Conservation (phyloP, 1,140 invertebrate genomes). For the Bursaphelenchus mucronatus region DNA sequence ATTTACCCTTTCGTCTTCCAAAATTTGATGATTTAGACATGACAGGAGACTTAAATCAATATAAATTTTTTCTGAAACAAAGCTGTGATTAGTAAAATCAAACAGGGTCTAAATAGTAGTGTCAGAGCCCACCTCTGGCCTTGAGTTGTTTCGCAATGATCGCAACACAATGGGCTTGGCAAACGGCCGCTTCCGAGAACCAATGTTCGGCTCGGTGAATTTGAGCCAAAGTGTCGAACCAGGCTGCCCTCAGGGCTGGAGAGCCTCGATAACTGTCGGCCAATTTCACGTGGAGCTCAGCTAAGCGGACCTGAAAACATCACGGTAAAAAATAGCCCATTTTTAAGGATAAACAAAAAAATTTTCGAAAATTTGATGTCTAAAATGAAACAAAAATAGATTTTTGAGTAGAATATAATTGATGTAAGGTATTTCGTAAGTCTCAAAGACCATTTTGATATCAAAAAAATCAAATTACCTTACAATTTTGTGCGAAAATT, state of each 20-base stretch:
- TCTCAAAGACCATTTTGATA: too few relatives aligned
- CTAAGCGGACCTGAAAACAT: constrained; percentile 63
- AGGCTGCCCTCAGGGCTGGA: constrained; percentile 82
- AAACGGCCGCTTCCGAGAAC: constrained; percentile 71
- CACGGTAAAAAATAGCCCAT: not conserved
- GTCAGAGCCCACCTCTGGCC: constrained; percentile 19
- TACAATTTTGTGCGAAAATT: too few relatives aligned
- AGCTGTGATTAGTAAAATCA: not conserved
- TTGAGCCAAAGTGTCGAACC: constrained; percentile 82
- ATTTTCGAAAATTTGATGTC: constrained; percentile 6
- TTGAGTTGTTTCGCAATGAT: constrained; percentile 57
- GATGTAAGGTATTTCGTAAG: too few relatives aligned
- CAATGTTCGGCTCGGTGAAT: constrained; percentile 74
- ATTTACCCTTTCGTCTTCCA: constrained; percentile 37
- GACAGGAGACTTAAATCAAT: constrained; percentile 52
- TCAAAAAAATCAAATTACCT: too few relatives aligned
- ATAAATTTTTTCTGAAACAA: constrained; percentile 32
- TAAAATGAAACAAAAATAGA: too few relatives aligned
- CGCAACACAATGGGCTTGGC: constrained; percentile 57
- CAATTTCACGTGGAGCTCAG: constrained; percentile 84
- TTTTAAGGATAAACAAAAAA: not conserved
- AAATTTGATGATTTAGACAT: constrained; percentile 44
- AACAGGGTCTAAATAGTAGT: constrained; percentile 17
- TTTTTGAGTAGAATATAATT: too few relatives aligned
- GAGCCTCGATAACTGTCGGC: constrained; percentile 90